Base-by-base conservation (phyloP, 1,140 invertebrate species). In the Philaenus spumarius region DNA sequence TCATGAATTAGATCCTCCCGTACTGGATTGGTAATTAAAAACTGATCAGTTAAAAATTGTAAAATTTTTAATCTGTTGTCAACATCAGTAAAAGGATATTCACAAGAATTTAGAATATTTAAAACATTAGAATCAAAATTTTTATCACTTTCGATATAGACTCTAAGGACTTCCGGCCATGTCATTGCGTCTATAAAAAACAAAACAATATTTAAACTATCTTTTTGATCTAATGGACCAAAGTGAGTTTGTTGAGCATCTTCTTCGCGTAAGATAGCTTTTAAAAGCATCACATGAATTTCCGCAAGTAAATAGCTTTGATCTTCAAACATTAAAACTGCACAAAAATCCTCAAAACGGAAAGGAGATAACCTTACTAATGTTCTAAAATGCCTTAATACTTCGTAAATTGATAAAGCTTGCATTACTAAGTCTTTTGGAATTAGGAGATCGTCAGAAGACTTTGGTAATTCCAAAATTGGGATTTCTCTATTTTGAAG, bases 301-400 rank as follows among this genome's bases (percentile, higher is more conserved):
- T 98, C 95, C 14, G 88, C 85, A 7, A 98, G 73, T 30, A 98
- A 73, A 69, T 84, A 86, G 64, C 86, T 93, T 72, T 96, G 91
- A 73, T 98, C 94, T 67, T 97, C 90, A 68, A 85, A 89, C 53
- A 86, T 78, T n/a, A 98, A 68, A 30, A 92, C 89, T 7, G 91
- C 89, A 79, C 93, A 95, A 70, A 98, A 91, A 73, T 98, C 95
- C 79, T 98, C 96, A 72, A 97, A 87, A 60, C 92, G 82, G 75
- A 97, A 97, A 45, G 93, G 93, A 14, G 94, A 95, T 3, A 98
- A 75, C 54, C 95, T 80, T 6, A 97, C 84, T 35, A 95, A 80
- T 65, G 87, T 88, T 63, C 90, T 80, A 73, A 97, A 98, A 69
- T 94, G 89, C 63, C 94, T 79, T 26, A 98, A 73, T 15, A 97